phyloP scores from a whole-genome alignment of 2,888 invertebrate species.

The Netelia inedita region DNA sequence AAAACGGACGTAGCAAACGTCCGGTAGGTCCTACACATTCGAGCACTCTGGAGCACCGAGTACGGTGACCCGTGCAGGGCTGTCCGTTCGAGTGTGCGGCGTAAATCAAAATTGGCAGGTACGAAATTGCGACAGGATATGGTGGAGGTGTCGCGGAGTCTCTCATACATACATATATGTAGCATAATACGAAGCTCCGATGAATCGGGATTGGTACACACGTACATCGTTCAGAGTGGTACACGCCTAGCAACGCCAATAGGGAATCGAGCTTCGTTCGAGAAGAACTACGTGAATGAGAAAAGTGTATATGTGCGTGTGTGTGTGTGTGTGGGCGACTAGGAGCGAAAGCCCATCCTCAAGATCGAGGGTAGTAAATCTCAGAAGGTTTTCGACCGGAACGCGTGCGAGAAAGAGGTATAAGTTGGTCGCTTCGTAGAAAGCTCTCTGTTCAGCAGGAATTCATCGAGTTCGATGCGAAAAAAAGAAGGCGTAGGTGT shows the following conservation, averaged over 20 bases:
- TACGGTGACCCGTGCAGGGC: slow-evolving; percentile 26
- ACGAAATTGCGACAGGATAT: slow-evolving; percentile 73
- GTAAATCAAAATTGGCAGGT: slow-evolving; percentile 77
- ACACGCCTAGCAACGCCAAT: slow-evolving; percentile 25
- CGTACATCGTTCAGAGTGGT: slow-evolving; percentile 7
- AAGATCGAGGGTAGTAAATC: slow-evolving; percentile 70
- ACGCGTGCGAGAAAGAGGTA: slow-evolving; percentile 61
- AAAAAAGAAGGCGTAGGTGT: background rate
- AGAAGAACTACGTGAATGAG: slow-evolving; percentile 7
- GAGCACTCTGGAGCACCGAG: slow-evolving; percentile 19
- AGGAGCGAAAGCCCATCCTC: slow-evolving; percentile 32
- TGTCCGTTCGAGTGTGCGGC: slow-evolving; percentile 56
- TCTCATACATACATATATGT: background rate
- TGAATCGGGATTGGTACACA: slow-evolving; percentile 32
- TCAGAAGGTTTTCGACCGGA: slow-evolving; percentile 63
- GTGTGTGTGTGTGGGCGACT: background rate
- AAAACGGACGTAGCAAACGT: slow-evolving; percentile 44
- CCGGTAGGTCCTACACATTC: slow-evolving; percentile 28
- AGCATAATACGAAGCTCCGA: slow-evolving; percentile 2
- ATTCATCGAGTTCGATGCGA: slow-evolving; percentile 21
- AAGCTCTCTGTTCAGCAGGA: slow-evolving; percentile 34
- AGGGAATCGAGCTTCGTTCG: slow-evolving; percentile 1
- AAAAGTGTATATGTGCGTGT: slow-evolving; percentile 4
- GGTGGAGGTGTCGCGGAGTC: slow-evolving; percentile 16
- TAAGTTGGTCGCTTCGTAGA: slow-evolving; percentile 46